Conservation (phyloP, 2,888 invertebrate species). For the Eulithis testata region DNA sequence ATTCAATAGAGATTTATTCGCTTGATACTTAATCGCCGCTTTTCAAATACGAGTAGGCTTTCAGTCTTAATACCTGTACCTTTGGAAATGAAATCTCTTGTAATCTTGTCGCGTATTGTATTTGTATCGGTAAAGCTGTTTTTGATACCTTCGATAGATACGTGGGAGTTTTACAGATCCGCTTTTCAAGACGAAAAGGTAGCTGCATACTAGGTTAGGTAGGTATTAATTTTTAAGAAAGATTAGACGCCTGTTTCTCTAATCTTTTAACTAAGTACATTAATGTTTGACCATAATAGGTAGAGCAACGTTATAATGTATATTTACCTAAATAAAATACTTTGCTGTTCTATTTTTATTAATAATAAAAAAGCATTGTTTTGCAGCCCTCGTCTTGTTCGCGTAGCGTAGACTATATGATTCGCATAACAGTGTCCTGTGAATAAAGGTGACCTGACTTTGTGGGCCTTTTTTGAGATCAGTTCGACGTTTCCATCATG, state of each 20-base stretch:
- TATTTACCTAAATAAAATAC: too few relatives aligned
- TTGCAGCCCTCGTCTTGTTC: too few relatives aligned
- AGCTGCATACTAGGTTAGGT: not conserved
- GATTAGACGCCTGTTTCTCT: not conserved
- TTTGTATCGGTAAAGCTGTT: conserved; percentile 26
- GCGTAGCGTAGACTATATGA: too few relatives aligned
- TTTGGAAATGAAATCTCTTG: conserved; percentile 44
- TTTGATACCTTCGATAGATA: conserved; percentile 18
- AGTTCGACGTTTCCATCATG: too few relatives aligned
- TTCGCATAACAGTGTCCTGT: too few relatives aligned
- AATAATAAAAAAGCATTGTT: too few relatives aligned
- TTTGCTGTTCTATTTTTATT: too few relatives aligned
- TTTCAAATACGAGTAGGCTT: conserved; percentile 63
- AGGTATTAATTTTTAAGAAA: not conserved
- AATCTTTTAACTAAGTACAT: too few relatives aligned
- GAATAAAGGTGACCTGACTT: too few relatives aligned
- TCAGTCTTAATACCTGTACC: conserved; percentile 49
- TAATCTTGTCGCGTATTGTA: conserved; percentile 43
- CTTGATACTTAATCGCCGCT: conserved; percentile 60
- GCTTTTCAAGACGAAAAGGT: conserved; percentile 1
- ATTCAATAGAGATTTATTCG: conserved; percentile 73
- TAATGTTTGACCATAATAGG: too few relatives aligned
- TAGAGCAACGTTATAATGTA: too few relatives aligned
- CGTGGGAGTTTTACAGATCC: conserved; percentile 17
- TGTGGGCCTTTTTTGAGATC: too few relatives aligned